A percentile compares a stretch with the other conserved stretches of the same genome.
These are phyloP conservation scores for Phyllotis vaccarum DNA, from an alignment of 2,797 vertebrate species.

Conservation along the genomic window DNA sequence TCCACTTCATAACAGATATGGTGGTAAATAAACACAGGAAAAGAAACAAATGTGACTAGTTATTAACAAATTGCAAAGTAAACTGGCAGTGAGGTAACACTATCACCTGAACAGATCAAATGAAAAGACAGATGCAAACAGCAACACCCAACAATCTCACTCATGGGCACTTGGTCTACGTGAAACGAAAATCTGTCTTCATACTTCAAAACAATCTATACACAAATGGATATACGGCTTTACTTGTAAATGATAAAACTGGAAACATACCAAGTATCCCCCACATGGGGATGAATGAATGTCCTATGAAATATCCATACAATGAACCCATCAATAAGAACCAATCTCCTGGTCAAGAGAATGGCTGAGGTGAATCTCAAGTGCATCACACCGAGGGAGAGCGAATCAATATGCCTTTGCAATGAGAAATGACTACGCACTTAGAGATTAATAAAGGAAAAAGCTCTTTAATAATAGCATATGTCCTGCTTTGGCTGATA, in stretches of 20 bases:
- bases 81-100: not conserved
- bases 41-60: not conserved
- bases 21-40: not conserved
- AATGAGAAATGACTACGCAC: not conserved
- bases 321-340: not conserved
- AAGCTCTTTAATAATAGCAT: not conserved
- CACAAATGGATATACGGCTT: not conserved
- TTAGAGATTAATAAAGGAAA: not conserved
- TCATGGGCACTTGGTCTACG: not conserved
- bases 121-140: not conserved
- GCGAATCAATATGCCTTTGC: not conserved
- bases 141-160: not conserved
- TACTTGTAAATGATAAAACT: constrained; percentile 23
- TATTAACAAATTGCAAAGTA: constrained; percentile 12
- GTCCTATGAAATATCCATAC: not conserved
- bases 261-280: not conserved
- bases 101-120: not conserved
- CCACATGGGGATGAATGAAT: not conserved
- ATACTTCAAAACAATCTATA: not conserved
- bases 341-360: not conserved
- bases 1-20: not conserved
- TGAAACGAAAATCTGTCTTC: not conserved
- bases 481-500: not conserved
- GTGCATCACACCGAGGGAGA: not conserved
- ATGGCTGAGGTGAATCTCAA: not conserved